Percentiles rank a stretch among this genome's conserved stretches.
Conservation (phyloP, 2,888 invertebrate genomes). For the Habrosyne pyritoides region DNA sequence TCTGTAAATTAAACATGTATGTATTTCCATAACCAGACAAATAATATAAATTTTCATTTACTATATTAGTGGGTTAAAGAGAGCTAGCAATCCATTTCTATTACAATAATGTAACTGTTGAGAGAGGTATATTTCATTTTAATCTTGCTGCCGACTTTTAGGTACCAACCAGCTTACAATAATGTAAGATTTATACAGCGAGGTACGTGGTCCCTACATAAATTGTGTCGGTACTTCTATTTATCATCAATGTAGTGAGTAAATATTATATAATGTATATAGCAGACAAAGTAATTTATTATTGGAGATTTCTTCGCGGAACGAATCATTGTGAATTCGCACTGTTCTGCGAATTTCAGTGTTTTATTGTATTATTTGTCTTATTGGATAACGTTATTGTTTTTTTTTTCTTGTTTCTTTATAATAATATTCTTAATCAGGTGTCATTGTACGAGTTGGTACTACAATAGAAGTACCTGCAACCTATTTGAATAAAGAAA, state of each 20-base stretch:
- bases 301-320: neutral
- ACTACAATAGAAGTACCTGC: no score
- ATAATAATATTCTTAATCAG: no score
- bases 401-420: no score
- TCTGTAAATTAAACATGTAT: no score
- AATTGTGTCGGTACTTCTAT: slow-evolving; percentile 4
- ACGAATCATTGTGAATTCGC: neutral
- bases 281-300: slow-evolving; percentile 1
- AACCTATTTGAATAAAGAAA: no score
- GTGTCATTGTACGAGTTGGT: no score
- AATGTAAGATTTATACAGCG: slow-evolving; percentile 4
- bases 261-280: neutral
- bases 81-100: no score
- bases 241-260: slow-evolving; percentile 5
- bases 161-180: neutral
- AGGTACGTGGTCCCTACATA: neutral
- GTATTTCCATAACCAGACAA: no score
- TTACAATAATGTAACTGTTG: neutral
- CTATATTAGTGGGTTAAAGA: no score
- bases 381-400: neutral
- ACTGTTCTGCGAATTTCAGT: neutral
- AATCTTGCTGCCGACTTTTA: neutral
- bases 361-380: neutral
- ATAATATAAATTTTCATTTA: no score
- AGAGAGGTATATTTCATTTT: neutral